Percentiles rank a stretch among this genome's conserved stretches.
These are phyloP conservation scores for Morus bassanus DNA, from an alignment of 2,797 vertebrate species.

Conservation along the genomic window DNA sequence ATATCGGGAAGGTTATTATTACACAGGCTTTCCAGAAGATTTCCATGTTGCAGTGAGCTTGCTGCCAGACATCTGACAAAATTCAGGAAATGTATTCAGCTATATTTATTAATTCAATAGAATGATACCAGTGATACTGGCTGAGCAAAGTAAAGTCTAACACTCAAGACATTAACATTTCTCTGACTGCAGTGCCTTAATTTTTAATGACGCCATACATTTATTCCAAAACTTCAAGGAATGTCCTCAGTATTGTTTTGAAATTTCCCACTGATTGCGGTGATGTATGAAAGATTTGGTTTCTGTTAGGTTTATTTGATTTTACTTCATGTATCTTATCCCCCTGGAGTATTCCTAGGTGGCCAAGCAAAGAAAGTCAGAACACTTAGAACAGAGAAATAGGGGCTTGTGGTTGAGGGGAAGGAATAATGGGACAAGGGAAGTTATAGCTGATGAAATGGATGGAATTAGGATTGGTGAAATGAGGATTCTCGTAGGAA, in stretches of 20 bases:
- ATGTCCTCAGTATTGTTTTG: background rate
- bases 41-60: background rate
- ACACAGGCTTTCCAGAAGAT: background rate
- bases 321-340: background rate
- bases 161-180: background rate
- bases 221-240: background rate
- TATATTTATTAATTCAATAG: background rate
- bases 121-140: background rate
- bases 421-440: background rate
- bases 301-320: background rate
- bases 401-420: background rate
- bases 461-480: background rate
- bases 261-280: background rate
- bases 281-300: background rate
- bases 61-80: background rate
- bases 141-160: background rate
- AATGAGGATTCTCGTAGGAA: background rate
- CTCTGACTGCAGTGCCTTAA: background rate
- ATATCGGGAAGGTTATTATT: background rate
- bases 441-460: background rate
- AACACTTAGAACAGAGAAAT: background rate
- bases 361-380: background rate
- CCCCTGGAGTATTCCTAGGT: background rate
- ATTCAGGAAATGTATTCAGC: background rate
- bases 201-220: background rate